Base-by-base conservation (phyloP, 2,797 vertebrate species). In the Lithobates sylvaticus region DNA sequence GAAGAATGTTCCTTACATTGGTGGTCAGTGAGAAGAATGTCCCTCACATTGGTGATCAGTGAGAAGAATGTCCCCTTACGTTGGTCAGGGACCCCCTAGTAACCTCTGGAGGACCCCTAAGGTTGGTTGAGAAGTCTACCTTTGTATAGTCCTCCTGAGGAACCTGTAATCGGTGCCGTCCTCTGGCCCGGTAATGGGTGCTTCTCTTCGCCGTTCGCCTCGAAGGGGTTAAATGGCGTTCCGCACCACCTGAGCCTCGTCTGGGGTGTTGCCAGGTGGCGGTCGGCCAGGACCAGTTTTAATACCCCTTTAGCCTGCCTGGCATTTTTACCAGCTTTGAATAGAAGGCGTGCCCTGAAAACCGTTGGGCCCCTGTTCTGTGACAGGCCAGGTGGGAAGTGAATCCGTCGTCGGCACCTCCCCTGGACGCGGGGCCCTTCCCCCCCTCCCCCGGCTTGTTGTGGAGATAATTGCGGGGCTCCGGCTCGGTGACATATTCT, bases 321-420 rank as follows among this genome's bases (percentile, higher is more conserved):
- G 65, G 73, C 61, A 76, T 75, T 67, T 58, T 84, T 64, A 12
- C 18, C 54, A 54, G 71, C 77, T 58, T 50, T 83, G 79, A 86
- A 86, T 86, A 74, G 85, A 78, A 27, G 85, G 85, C 47, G 85
- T 83, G 80, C 26, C 80, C n/a, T 26, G 39, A 65, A 32, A 83
- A 39, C 75, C 16, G 78, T 39, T 61, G 42, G 61, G 29, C 29
- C 47, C 78, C 77, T 42, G 13, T 79, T 85, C 84, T 85, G 29
- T 61, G 39, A 44, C 39, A 58, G 73, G 47, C 65, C 83, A 78
- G 83, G 76, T 77, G 83, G 83, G 75, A 84, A 16, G 42, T 3
- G 27, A 68, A n/a, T 42, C 26, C 29, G 18, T 54, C 61, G 54
- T 39, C 27, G n/a, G 75, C 34, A 54, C 36, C 39, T 18, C 70